Conservation (phyloP, 2,113 vertebrate genomes). For the Setophaga coronata region DNA sequence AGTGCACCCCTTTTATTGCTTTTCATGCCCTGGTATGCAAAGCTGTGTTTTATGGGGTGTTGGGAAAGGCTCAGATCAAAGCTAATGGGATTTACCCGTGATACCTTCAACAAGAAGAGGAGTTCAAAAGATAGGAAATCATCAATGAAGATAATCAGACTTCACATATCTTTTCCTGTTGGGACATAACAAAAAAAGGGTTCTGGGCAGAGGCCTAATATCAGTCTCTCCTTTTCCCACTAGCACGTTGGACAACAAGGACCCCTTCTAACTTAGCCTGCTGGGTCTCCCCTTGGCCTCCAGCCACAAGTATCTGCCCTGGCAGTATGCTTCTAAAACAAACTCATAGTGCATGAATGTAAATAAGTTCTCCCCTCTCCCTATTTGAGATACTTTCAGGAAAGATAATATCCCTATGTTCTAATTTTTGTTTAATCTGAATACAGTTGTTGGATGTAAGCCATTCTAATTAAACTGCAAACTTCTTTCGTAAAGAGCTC, state of each 20-base stretch:
- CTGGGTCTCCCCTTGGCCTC: background rate
- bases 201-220: background rate
- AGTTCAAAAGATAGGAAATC: background rate
- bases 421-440: conserved; percentile 67
- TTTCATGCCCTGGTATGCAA: background rate
- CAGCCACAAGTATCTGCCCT: background rate
- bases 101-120: background rate
- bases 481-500: conserved; percentile 49
- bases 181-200: background rate
- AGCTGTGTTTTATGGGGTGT: conserved; percentile 6
- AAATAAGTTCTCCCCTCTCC: background rate
- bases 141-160: background rate
- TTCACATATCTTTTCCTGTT: background rate
- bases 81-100: background rate
- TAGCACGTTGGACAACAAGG: background rate
- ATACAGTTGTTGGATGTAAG: conserved; percentile 61
- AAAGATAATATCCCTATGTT: conserved; percentile 23
- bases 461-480: conserved; percentile 70
- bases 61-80: conserved; percentile 2
- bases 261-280: background rate
- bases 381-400: background rate
- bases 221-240: background rate
- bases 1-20: background rate
- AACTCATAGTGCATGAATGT: background rate
- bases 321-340: background rate